phyloP scores from a whole-genome alignment of 2,888 invertebrate species.

The Subacronicta megacephala region DNA sequence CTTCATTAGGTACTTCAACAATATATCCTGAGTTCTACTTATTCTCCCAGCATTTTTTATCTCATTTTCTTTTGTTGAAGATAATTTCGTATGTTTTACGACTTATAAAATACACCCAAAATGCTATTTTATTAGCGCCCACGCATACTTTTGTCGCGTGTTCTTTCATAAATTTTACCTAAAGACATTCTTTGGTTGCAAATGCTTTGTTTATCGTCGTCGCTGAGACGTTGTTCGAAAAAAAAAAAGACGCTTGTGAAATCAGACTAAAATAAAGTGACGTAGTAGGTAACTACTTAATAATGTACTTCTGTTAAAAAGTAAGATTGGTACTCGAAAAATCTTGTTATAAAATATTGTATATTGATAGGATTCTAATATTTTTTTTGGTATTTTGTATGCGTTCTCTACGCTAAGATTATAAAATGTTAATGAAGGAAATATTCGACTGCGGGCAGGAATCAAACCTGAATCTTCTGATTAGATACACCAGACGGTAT shows the following conservation, averaged over 20 bases:
- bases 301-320: too few species aligned
- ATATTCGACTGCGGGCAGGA: too few species aligned
- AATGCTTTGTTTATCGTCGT: constrained; percentile 26
- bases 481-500: too few species aligned
- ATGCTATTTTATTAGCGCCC: constrained; percentile 21
- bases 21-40: background rate
- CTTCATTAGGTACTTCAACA: too few species aligned
- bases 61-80: constrained; percentile 2
- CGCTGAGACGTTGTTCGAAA: constrained; percentile 8
- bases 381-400: too few species aligned
- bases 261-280: background rate
- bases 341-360: too few species aligned
- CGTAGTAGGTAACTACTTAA: background rate
- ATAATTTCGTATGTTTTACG: constrained; percentile 33
- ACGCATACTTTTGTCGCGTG: constrained; percentile 15
- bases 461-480: too few species aligned
- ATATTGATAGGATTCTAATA: constrained; percentile 13
- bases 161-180: constrained; percentile 31
- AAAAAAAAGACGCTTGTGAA: background rate
- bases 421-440: too few species aligned
- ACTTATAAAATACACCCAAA: constrained; percentile 21
- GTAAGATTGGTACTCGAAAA: too few species aligned
- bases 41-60: constrained; percentile 3
- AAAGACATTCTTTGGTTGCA: constrained; percentile 25
- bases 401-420: too few species aligned